phyloP scores from a whole-genome alignment of 1,140 invertebrate species.

The Aphaenogaster rudis region DNA sequence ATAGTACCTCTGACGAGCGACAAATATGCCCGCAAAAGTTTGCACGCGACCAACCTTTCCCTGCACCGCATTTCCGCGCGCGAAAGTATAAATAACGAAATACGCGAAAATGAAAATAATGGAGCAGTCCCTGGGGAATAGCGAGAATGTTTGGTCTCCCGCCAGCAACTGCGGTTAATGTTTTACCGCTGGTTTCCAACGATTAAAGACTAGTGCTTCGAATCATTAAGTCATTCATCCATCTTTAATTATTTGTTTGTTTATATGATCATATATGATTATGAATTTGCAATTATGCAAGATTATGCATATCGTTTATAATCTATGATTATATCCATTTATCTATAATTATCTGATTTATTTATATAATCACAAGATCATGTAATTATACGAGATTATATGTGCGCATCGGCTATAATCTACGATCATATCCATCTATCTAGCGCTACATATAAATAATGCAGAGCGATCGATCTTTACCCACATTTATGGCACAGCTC shows the following conservation, averaged over 20 bases:
- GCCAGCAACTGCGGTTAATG: background rate
- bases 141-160: background rate
- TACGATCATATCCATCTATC: background rate
- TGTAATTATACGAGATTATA: background rate
- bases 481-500: background rate
- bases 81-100: conserved; percentile 24
- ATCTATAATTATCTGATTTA: background rate
- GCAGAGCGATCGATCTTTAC: conserved; percentile 5
- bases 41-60: background rate
- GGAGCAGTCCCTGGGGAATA: background rate
- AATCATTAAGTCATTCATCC: background rate
- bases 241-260: background rate
- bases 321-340: background rate
- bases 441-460: background rate
- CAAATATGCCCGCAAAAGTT: conserved; percentile 21
- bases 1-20: background rate
- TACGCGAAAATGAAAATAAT: conserved; percentile 21
- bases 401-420: background rate
- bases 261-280: background rate
- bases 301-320: background rate
- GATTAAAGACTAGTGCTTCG: background rate
- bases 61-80: background rate
- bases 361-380: background rate
- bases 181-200: conserved; percentile 42
- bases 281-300: background rate